phyloP scores from a whole-genome alignment of 2,888 invertebrate species.

The Eupithecia insigniata region DNA sequence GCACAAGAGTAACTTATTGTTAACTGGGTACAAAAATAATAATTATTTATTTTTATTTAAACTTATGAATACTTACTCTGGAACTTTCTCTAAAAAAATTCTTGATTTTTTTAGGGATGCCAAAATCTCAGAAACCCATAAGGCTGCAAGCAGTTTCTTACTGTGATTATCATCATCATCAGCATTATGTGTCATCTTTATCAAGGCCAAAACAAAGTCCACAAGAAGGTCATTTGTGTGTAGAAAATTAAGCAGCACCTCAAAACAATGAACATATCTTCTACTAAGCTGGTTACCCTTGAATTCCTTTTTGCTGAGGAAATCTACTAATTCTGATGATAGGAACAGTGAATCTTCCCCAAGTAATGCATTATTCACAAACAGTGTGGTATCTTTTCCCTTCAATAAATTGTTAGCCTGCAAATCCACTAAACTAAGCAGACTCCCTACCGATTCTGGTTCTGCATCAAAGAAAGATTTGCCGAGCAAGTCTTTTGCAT shows the following conservation, averaged over 20 bases:
- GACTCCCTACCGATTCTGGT: constrained; percentile 59
- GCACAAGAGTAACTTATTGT: too few species aligned
- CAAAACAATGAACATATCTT: constrained; percentile 78
- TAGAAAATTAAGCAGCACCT: constrained; percentile 79
- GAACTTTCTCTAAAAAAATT: constrained; percentile 57
- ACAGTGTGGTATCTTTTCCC: constrained; percentile 49
- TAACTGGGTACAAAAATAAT: background rate
- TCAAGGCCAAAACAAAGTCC: constrained; percentile 73
- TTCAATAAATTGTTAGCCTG: constrained; percentile 63
- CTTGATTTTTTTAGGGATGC: constrained; percentile 71
- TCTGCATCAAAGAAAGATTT: constrained; percentile 62
- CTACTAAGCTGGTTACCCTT: constrained; percentile 53
- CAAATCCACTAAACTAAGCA: constrained; percentile 60
- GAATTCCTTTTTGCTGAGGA: constrained; percentile 57
- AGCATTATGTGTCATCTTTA: constrained; percentile 67
- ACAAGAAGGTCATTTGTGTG: constrained; percentile 80
- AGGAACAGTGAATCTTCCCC: constrained; percentile 69
- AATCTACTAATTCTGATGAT: constrained; percentile 64
- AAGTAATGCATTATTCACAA: constrained; percentile 63
- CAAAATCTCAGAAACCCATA: constrained; percentile 82
- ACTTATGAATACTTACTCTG: background rate
- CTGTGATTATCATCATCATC: constrained; percentile 43
- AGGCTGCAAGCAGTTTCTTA: constrained; percentile 72
- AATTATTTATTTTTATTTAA: background rate
- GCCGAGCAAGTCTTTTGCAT: constrained; percentile 68